Evolutionary conservation across 2,888 invertebrate genomes (phyloP).

Genomic region (Griposia aprilina): DNA sequence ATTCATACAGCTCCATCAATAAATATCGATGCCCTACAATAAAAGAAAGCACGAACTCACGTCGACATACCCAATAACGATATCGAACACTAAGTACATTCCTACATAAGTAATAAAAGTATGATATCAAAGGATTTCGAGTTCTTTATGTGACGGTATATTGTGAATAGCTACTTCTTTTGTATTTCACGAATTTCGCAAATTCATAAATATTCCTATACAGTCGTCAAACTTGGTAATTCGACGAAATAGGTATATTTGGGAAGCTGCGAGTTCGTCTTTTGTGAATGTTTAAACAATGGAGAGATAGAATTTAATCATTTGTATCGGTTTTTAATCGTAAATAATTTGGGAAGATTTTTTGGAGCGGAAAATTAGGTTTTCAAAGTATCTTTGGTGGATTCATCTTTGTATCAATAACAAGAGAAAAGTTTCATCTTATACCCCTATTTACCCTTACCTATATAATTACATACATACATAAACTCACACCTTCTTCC

Average conservation of each 20-base stretch:
- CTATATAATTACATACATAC: no score
- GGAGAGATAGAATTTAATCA: constrained; percentile 34
- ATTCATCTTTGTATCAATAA: background rate
- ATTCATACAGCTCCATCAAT: constrained; percentile 20
- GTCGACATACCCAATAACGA: constrained; percentile 60
- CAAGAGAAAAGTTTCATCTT: background rate
- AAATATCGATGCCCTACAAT: constrained; percentile 42
- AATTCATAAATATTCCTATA: constrained; percentile 73
- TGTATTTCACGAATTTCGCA: constrained; percentile 70
- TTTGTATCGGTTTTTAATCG: constrained; percentile 44
- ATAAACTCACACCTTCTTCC: no score
- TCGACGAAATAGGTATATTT: constrained; percentile 51
- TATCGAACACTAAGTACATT: constrained; percentile 56
- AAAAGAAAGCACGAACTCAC: constrained; percentile 54
- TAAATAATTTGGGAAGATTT: constrained; percentile 10
- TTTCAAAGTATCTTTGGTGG: background rate
- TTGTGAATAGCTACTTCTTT: constrained; percentile 71
- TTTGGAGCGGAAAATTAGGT: constrained; percentile 20
- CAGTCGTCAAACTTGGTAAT: constrained; percentile 64
- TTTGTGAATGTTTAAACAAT: constrained; percentile 63
- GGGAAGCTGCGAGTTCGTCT: constrained; percentile 42
- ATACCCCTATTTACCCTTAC: background rate
- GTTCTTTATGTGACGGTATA: constrained; percentile 73
- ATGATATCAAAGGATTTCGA: constrained; percentile 79
- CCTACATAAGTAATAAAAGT: constrained; percentile 69